These are phyloP conservation scores for Standfussiana lucernea DNA, from an alignment of 2,888 invertebrate species.

Conservation along the genomic window DNA sequence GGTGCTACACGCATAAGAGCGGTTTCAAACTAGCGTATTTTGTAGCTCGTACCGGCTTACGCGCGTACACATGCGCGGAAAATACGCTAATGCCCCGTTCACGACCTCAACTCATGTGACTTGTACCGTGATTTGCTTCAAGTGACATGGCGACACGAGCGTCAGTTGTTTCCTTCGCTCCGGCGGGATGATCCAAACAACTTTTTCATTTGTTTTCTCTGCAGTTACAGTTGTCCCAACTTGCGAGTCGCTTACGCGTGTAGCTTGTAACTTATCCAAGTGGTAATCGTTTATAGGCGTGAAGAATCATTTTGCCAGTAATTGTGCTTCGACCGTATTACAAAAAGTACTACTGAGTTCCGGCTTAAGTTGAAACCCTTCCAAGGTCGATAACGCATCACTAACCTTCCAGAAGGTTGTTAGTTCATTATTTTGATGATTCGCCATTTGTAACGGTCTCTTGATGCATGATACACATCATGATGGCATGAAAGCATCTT, in stretches of 20 bases:
- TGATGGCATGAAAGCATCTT: too few species aligned
- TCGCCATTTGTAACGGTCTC: background rate
- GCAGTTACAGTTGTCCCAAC: background rate
- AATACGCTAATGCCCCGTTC: background rate
- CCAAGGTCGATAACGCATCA: slow-evolving; percentile 54
- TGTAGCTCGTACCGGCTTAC: background rate
- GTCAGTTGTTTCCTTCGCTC: background rate
- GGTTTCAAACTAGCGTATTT: background rate
- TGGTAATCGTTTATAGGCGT: slow-evolving; percentile 2
- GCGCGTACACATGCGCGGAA: background rate
- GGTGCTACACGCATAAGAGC: slow-evolving; percentile 10
- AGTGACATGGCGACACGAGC: background rate
- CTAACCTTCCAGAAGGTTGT: slow-evolving; percentile 44
- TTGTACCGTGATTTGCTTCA: background rate
- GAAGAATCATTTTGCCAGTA: slow-evolving; percentile 34
- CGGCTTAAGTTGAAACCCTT: slow-evolving; percentile 53
- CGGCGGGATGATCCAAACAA: background rate
- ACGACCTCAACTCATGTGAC: background rate
- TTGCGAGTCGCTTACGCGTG: background rate
- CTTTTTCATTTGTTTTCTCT: background rate
- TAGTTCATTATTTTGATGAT: background rate
- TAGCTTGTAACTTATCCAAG: background rate
- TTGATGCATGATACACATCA: background rate
- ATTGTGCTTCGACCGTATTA: slow-evolving; percentile 20
- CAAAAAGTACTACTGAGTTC: slow-evolving; percentile 38